Conservation (phyloP, 2,888 invertebrate genomes). For the Labia minor region DNA sequence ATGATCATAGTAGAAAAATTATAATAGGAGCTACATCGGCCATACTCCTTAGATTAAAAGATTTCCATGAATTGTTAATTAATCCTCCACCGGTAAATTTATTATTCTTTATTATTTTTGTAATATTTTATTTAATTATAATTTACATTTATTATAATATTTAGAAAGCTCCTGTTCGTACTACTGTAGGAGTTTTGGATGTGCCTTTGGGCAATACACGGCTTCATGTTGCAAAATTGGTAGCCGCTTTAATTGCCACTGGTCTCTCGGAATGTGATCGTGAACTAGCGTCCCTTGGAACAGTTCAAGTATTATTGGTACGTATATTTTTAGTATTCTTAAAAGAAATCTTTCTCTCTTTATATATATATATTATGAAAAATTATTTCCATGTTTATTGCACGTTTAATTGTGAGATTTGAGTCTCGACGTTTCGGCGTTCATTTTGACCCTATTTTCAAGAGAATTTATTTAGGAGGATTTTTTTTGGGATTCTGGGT, state of each 20-base stretch:
- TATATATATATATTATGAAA: too few relatives aligned
- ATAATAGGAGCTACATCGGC: conserved; percentile 51
- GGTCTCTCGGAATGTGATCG: conserved; percentile 60
- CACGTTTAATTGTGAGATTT: too few relatives aligned
- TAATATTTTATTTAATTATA: not conserved
- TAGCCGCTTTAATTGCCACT: conserved; percentile 63
- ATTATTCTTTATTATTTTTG: not conserved
- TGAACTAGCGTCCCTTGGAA: conserved; percentile 47
- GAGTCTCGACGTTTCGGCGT: too few relatives aligned
- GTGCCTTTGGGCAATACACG: conserved; percentile 70
- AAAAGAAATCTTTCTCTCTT: not conserved
- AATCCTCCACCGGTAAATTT: conserved; percentile 58
- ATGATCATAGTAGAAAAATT: conserved; percentile 48
- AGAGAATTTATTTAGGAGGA: too few relatives aligned
- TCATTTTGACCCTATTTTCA: too few relatives aligned
- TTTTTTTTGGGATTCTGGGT: too few relatives aligned
- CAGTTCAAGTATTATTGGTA: conserved; percentile 46
- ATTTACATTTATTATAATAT: conserved; percentile 24
- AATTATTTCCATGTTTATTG: too few relatives aligned
- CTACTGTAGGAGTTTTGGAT: conserved; percentile 57
- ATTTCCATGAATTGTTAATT: conserved; percentile 55
- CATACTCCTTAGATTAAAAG: conserved; percentile 54
- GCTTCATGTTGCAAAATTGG: conserved; percentile 66
- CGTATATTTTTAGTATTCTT: conserved; percentile 27
- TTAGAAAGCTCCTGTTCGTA: conserved; percentile 53